These are phyloP conservation scores for Gallinago stenura DNA, from an alignment of 2,797 vertebrate species.

Conservation along the genomic window DNA sequence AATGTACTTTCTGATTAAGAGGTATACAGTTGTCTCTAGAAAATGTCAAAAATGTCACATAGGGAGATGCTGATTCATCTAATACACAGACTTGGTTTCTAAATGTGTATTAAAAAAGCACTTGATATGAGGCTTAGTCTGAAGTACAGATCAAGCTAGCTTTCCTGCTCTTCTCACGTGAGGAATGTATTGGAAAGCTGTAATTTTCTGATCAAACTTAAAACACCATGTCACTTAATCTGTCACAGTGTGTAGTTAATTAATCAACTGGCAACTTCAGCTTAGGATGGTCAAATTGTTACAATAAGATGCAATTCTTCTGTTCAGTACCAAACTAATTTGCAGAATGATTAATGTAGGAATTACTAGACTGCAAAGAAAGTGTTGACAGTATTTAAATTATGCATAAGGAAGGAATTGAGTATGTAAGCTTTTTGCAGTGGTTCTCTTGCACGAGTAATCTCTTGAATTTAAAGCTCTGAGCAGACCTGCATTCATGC, in stretches of 20 bases:
- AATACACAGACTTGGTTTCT: not conserved
- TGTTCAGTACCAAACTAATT: not conserved
- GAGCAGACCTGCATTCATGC: not conserved
- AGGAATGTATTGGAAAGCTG: not conserved
- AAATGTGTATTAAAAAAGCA: not conserved
- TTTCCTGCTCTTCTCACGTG: not conserved
- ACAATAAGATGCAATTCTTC: not conserved
- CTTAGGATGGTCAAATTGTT: not conserved
- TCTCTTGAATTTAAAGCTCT: not conserved
- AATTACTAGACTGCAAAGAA: not conserved
- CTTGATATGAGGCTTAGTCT: not conserved
- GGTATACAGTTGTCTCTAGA: not conserved
- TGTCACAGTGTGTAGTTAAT: not conserved
- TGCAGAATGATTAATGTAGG: slow-evolving; percentile 3
- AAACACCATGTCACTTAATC: not conserved
- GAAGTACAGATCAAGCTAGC: not conserved
- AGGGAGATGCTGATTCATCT: not conserved
- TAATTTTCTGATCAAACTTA: not conserved
- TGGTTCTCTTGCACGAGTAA: not conserved
- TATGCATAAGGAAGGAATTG: not conserved
- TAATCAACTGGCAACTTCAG: not conserved
- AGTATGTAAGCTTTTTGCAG: not conserved
- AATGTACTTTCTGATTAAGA: not conserved
- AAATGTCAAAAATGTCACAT: not conserved
- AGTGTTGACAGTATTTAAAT: slow-evolving; percentile 31